Evolutionary conservation across 2,113 vertebrate genomes (phyloP), one percentile per base, ranked within the genome.

Genomic region (Nycticryphes semicollaris): DNA sequence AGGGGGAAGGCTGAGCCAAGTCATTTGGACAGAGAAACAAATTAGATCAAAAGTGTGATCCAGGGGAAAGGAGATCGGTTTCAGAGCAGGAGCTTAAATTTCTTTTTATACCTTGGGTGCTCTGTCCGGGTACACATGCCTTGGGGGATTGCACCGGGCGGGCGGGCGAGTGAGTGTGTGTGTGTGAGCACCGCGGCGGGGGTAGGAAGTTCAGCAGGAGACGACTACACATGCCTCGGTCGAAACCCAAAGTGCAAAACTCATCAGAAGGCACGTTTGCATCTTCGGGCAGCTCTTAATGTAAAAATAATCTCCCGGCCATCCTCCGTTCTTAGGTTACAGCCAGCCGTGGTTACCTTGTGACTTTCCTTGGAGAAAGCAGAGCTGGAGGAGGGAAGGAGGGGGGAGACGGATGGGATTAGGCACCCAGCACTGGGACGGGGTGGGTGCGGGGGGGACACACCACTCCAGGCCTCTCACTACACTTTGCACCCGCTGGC

Each of bases 11-110:
- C 97, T 97, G 93, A 96, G 85, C 96, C 92, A 92, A 97, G 93
- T 97, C 97, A 78, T 60, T 98, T 98, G 98, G 98, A 97, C 92
- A 91, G 98, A 98, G 98, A 98, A 98, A 98, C 98, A 98, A 98
- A 98, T 98, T 98, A 98, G 97, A 98, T 97, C 97, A 98, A 98
- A 98, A 98, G 98, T 98, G 97, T 97, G 97, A 98, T 98, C 97
- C 97, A 19, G 27, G 91, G 51, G 45, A 73, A 96, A 94, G 97
- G 56, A 89, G 98, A 99, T 99, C 98, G 37, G 95, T 98, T 99
- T 99, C 99, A 99, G 97, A 96, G 87, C 76, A 97, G 98, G 98
- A 98, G 96, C 98, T 98, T 97, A 96, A 97, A 98, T 96, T 96
- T 94, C 95, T 86, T 88, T 73, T 82, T 41, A 28, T 97, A 77